These are phyloP conservation scores for Elephas maximus DNA, from an alignment of 2,113 vertebrate genomes.

Conservation along the genomic window DNA sequence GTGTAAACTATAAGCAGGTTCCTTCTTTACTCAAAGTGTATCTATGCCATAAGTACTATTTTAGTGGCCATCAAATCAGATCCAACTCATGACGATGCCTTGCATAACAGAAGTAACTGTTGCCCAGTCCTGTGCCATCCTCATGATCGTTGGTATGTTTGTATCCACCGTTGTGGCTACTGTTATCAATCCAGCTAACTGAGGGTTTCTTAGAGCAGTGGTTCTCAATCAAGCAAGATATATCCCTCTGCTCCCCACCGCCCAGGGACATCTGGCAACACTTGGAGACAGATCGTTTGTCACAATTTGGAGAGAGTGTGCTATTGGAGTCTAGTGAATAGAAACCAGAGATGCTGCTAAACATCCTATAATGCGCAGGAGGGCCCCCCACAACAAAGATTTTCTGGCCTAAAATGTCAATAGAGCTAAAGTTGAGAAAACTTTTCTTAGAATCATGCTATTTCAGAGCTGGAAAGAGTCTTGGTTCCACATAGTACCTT, in stretches of 20 bases:
- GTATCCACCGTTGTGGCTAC: not conserved
- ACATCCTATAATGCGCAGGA: not conserved
- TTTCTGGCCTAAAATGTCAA: not conserved
- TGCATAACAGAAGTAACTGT: not conserved
- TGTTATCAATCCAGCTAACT: not conserved
- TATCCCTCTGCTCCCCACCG: not conserved
- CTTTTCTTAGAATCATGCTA: not conserved
- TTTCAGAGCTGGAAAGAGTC: not conserved
- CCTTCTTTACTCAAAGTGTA: not conserved
- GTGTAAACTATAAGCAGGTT: not conserved
- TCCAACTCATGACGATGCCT: not conserved
- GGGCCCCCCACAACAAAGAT: not conserved
- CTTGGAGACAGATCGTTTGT: not conserved
- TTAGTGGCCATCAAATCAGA: not conserved
- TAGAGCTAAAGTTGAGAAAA: not conserved
- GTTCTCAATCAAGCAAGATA: not conserved
- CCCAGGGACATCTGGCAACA: not conserved
- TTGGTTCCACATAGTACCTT: not conserved
- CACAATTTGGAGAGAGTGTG: not conserved
- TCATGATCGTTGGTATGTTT: not conserved
- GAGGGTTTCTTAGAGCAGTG: not conserved
- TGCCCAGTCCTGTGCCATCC: not conserved
- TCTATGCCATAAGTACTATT: not conserved
- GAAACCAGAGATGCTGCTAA: not conserved
- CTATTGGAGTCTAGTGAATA: not conserved